Evolutionary conservation across 2,888 invertebrate species (phyloP), one percentile per base, ranked within the genome.

Genomic region (Caenorhabditis plicata): DNA sequence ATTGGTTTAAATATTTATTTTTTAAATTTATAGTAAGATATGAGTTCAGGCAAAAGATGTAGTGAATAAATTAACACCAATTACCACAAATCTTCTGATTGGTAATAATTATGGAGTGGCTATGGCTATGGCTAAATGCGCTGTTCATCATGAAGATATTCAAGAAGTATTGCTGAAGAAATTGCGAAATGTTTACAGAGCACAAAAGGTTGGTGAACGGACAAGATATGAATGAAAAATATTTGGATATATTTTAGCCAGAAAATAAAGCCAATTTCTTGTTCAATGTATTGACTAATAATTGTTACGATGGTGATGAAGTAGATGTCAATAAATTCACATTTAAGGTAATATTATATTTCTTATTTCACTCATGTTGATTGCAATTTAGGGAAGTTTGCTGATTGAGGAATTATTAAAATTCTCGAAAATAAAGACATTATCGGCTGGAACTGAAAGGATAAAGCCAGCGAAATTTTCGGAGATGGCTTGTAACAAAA

Each of bases 231-330:
- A n/a, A n/a, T 15, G 33, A 33, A 33, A 9, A 27, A 9, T 5
- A 19, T 35, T 35, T 25, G 5, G 23, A 41, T 25, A 25, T 9
- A n/a, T 9, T 22, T 41, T 25, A 62, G 64, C 44, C 45, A 8
- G 47, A 56, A 0, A 68, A 57, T 11, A 67, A 68, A 45, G 42
- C 39, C 4, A 29, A 64, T 15, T 69, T 71, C 20, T 35, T 71
- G 15, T 38, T 62, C 29, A 72, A 72, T 40, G 48, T 64, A 15
- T 40, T 72, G n/a, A 64, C 72, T 11, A 39, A 55, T 33, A 72
- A 72, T 39, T 25, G 11, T 7, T 64, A 49, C 19, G 52, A 65
- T 26, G 64, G 64, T 17, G 11, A 26, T 13, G 22, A 40, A 25
- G 49, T 58, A 11, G 60, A 65, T 20, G 13, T 51, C 1, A 33